Base-by-base conservation (phyloP, 2,113 vertebrate genomes). In the Candoia aspera region DNA sequence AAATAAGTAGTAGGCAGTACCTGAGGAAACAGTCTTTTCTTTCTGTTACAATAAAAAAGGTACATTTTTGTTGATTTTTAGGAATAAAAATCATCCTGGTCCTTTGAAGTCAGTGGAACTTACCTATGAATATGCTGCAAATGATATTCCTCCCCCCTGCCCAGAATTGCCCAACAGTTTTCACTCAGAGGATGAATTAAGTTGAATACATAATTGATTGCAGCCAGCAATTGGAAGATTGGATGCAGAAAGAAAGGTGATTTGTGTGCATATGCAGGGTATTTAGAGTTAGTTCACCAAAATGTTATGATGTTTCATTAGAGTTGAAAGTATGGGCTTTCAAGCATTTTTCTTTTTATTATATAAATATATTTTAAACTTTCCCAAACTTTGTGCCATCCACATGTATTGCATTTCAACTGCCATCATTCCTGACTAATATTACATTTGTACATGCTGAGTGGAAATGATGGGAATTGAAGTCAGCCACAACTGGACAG, bases 301-400 rank as follows among this genome's bases (percentile, higher is more conserved):
- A 89, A 83, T 54, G 42, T 73, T 89, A 53, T 23, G 89, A 73
- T 88, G 23, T 42, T 62, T 91, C 53, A 93, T n/a, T 49, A 55
- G 0, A 59, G 54, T 88, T 64, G 37, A 24, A 90, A 6, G 10
- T n/a, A 84, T 17, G 6, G 17, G 1, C 26, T 83, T 94, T 37
- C 58, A 92, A 94, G 83, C 62, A 26, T 89, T 64, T 92, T 26
- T 91, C 79, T 90, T 87, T 19, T 17, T 2, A 49, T 91, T 24
- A 87, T 0, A 0, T 94, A 73, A 12, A 49, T 26, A 83, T 57
- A 46, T 8, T 15, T 90, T 42, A 79, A 37, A 79, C 17, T 79
- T 49, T 9, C 8, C 33, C 15, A 79, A 79, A 79, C 6, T 79
- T 79, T 37, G 33, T 37, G 17, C 33, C 73, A 79, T 79, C 73